Evolutionary conservation across 2,888 invertebrate genomes (phyloP).

Genomic region (Drosophila mettleri): DNA sequence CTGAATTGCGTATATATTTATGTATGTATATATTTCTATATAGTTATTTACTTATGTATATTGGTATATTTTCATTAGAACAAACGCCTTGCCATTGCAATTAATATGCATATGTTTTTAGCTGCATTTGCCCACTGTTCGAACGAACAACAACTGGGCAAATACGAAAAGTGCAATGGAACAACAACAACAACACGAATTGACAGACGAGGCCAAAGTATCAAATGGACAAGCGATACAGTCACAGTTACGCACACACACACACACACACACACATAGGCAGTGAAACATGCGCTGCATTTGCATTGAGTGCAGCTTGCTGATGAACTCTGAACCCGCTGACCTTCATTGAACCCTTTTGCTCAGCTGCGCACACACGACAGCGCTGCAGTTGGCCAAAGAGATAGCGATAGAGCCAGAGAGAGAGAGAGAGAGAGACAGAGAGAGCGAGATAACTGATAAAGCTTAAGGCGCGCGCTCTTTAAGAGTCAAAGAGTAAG

Average conservation of each 20-base stretch:
- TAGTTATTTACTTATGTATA: neutral
- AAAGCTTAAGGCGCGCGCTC: conserved; percentile 16
- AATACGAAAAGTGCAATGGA: conserved; percentile 72
- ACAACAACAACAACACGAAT: conserved; percentile 51
- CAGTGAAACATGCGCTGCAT: conserved; percentile 10
- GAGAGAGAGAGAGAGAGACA: neutral
- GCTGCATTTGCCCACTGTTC: conserved; percentile 34
- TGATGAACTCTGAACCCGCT: conserved; percentile 85
- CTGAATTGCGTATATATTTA: conserved; percentile 32
- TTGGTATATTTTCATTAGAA: conserved; percentile 58
- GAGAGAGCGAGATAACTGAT: conserved; percentile 23
- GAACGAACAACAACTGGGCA: conserved; percentile 70
- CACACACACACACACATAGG: neutral
- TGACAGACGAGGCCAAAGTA: conserved; percentile 80
- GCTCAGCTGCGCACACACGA: conserved; percentile 44
- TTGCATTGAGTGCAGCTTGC: conserved; percentile 45
- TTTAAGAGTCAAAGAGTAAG: neutral
- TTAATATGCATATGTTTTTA: conserved; percentile 74
- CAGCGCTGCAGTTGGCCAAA: conserved; percentile 1
- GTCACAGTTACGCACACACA: conserved; percentile 32
- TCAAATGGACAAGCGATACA: conserved; percentile 75
- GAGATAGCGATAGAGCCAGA: neutral
- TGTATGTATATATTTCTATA: neutral
- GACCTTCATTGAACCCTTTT: conserved; percentile 83
- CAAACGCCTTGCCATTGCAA: conserved; percentile 42